These are phyloP conservation scores for Ctenopoma kingsleyae DNA, from an alignment of 2,797 vertebrate genomes.

Conservation along the genomic window DNA sequence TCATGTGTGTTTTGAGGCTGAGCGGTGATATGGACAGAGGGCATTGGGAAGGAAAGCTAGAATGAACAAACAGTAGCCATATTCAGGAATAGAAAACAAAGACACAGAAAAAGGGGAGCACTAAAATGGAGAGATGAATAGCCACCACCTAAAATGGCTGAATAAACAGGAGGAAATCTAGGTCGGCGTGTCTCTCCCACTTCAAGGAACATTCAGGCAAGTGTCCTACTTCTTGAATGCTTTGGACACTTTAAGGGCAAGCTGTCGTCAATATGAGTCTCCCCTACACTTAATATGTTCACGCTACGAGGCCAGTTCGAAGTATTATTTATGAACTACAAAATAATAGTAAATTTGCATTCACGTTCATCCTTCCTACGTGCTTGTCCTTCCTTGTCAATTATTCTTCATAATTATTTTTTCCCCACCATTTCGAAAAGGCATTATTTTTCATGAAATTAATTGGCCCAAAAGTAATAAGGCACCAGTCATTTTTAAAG, in stretches of 20 bases:
- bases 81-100: not conserved
- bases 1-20: slow-evolving; percentile 34
- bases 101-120: slow-evolving; percentile 4
- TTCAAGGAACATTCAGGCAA: slow-evolving; percentile 73
- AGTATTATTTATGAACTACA: slow-evolving; percentile 37
- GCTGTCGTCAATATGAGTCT: slow-evolving; percentile 48
- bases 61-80: not conserved
- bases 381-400: slow-evolving; percentile 61
- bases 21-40: slow-evolving; percentile 27
- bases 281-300: slow-evolving; percentile 21
- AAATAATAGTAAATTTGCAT: slow-evolving; percentile 37
- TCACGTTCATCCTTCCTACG: slow-evolving; percentile 28
- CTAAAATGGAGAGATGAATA: slow-evolving; percentile 70
- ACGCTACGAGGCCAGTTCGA: not conserved
- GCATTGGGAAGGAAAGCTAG: slow-evolving; percentile 5
- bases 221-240: slow-evolving; percentile 75
- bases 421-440: slow-evolving; percentile 53
- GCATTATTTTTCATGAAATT: slow-evolving; percentile 76
- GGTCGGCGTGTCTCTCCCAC: slow-evolving; percentile 75
- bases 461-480: slow-evolving; percentile 79
- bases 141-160: slow-evolving; percentile 76
- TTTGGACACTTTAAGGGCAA: slow-evolving; percentile 77
- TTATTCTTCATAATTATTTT: slow-evolving; percentile 73
- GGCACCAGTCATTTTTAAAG: slow-evolving; percentile 69
- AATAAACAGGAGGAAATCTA: slow-evolving; percentile 77